Conservation (phyloP, 2,888 invertebrate species). For the Dryobota labecula region DNA sequence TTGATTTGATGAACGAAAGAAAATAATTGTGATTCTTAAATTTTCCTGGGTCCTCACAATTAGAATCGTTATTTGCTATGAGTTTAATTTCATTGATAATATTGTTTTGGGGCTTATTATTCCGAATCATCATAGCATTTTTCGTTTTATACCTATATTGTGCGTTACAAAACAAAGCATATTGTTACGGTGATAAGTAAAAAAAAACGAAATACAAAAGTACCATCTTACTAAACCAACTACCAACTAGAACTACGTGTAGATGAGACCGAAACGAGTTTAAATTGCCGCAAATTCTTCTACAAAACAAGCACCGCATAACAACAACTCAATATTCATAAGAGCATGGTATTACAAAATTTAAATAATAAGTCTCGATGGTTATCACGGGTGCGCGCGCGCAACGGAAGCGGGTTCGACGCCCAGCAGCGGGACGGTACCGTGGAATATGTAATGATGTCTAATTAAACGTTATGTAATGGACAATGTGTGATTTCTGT, state of each 20-base stretch:
- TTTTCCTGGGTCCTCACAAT: not conserved
- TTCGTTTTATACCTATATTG: not conserved
- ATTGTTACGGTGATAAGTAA: not conserved
- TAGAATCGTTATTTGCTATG: no score
- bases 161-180: not conserved
- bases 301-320: constrained; percentile 30
- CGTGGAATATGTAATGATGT: constrained; percentile 79
- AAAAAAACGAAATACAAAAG: not conserved
- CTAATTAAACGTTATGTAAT: constrained; percentile 74
- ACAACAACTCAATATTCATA: constrained; percentile 53
- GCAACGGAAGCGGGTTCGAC: constrained; percentile 84
- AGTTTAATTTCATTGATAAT: not conserved
- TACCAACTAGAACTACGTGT: constrained; percentile 5
- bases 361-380: constrained; percentile 69
- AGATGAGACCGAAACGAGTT: constrained; percentile 42
- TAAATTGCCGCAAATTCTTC: constrained; percentile 28
- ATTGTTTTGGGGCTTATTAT: not conserved
- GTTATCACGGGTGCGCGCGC: constrained; percentile 69
- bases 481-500: constrained; percentile 51
- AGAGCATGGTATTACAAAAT: constrained; percentile 60
- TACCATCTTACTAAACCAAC: not conserved
- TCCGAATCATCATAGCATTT: not conserved
- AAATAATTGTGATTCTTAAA: not conserved
- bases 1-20: not conserved
- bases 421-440: constrained; percentile 82